Evolutionary conservation across 2,888 invertebrate species (phyloP).

Genomic region (Halocaridina rubra): DNA sequence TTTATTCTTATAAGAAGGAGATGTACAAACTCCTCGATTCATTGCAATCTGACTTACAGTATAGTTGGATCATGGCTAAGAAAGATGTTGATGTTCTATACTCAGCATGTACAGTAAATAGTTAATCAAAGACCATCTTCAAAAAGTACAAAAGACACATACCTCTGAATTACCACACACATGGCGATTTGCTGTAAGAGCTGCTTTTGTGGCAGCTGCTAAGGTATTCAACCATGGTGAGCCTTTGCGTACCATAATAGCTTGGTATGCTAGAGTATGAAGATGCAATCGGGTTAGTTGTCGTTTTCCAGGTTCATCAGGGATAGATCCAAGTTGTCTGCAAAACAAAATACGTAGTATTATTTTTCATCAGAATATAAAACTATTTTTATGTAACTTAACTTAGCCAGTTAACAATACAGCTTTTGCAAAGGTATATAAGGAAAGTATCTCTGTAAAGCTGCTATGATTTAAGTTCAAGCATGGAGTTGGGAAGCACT

Average conservation of each 20-base stretch:
- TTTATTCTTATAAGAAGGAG: background rate
- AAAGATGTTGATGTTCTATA: background rate
- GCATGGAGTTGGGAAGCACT: background rate
- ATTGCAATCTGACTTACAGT: background rate
- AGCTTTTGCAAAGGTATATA: background rate
- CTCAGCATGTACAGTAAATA: background rate
- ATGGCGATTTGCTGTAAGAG: constrained; percentile 84
- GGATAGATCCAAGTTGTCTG: background rate
- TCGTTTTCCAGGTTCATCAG: constrained; percentile 70
- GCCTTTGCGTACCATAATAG: constrained; percentile 78
- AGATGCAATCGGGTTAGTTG: constrained; percentile 82
- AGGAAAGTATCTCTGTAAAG: background rate
- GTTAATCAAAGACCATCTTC: background rate
- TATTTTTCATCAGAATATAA: no score
- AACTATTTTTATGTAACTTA: no score
- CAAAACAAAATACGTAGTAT: background rate
- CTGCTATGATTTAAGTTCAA: background rate
- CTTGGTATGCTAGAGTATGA: constrained; percentile 89
- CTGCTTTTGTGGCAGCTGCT: constrained; percentile 85
- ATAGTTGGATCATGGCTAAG: no score
- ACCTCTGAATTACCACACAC: constrained; percentile 79
- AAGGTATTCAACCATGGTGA: constrained; percentile 82
- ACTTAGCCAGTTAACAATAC: no score
- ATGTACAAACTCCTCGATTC: background rate
- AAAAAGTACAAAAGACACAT: constrained; percentile 48